phyloP scores from a whole-genome alignment of 30 jellyfish, hydroid and myxozoan species.

The Nemopilema nomurai region DNA sequence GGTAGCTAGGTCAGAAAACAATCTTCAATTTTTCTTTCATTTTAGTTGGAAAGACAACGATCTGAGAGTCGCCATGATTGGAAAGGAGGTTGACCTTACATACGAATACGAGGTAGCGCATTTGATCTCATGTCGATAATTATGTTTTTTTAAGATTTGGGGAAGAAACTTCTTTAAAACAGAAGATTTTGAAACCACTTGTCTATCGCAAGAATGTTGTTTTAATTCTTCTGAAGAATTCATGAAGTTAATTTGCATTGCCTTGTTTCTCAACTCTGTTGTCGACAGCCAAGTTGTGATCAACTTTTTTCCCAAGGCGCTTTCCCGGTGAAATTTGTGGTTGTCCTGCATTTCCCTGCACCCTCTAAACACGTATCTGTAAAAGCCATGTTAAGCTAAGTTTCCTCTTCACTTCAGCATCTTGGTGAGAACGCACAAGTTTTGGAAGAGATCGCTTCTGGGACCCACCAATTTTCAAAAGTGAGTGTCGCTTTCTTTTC shows the following conservation, averaged over 20 bases:
- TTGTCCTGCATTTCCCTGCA: no score
- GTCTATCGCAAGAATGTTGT: background rate
- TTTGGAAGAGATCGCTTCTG: conserved; percentile 76
- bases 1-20: no score
- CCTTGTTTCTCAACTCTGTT: no score
- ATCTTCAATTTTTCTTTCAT: no score
- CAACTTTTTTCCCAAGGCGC: no score
- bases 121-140: background rate
- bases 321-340: no score
- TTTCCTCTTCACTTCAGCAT: conserved; percentile 45
- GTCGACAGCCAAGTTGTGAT: no score
- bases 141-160: background rate
- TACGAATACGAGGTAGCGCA: conserved; percentile 80
- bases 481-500: conserved; percentile 21
- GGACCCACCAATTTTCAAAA: conserved; percentile 76
- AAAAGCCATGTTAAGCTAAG: no score
- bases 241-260: no score
- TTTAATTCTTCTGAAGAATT: no score
- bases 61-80: conserved; percentile 90
- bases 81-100: conserved; percentile 87
- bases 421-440: conserved; percentile 85
- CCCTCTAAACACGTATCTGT: no score
- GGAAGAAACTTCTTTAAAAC: background rate
- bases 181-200: background rate
- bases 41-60: conserved; percentile 93